phyloP scores from a whole-genome alignment of 1,140 invertebrate genomes.

The Zaprionus camerounensis region DNA sequence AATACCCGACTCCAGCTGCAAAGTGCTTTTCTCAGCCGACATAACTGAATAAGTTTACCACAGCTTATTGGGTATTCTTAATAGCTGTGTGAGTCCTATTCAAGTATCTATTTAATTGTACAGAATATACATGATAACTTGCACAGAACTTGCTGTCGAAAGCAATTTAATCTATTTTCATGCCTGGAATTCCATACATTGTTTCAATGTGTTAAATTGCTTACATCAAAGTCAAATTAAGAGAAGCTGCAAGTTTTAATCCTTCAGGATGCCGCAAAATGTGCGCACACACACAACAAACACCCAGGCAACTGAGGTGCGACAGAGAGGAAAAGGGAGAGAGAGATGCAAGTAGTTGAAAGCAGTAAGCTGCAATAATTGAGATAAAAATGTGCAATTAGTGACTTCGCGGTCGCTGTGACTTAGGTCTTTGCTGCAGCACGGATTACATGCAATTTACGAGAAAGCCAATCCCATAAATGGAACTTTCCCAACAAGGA shows the following conservation, averaged over 20 bases:
- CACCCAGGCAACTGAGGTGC: not conserved
- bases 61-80: not conserved
- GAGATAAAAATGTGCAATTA: constrained; percentile 80
- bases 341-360: constrained; percentile 10
- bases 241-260: constrained; percentile 40
- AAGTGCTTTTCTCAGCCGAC: not conserved
- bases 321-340: constrained; percentile 10
- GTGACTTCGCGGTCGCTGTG: constrained; percentile 56
- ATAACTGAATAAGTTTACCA: not conserved
- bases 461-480: constrained; percentile 39
- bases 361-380: constrained; percentile 75
- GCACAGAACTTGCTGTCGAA: not conserved
- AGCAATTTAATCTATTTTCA: constrained; percentile 1
- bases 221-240: constrained; percentile 41
- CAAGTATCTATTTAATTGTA: not conserved
- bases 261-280: constrained; percentile 33
- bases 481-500: constrained; percentile 12
- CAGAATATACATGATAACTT: not conserved
- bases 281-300: constrained; percentile 9
- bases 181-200: not conserved
- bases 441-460: constrained; percentile 73
- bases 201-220: constrained; percentile 14
- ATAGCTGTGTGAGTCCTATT: not conserved
- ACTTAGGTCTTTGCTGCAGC: constrained; percentile 50
- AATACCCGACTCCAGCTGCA: no score